Base-by-base conservation (phyloP, 2,888 invertebrate genomes). In the Onthophagus sagittarius region DNA sequence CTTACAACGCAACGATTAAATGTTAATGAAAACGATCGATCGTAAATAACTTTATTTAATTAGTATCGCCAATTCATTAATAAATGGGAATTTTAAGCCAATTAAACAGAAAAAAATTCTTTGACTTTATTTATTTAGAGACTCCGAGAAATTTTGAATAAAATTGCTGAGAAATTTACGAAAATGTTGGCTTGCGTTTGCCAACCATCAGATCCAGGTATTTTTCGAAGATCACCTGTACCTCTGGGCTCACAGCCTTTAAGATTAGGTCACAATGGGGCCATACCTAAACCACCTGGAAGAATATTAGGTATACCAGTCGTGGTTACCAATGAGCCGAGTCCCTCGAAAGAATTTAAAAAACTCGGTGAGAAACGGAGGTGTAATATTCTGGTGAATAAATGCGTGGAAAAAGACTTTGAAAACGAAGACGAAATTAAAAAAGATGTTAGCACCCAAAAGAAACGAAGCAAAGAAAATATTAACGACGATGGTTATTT, bases 131-230 rank as follows among this genome's bases (percentile, higher is more conserved):
- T 53, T 53, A 53, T 53, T 11, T 53, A 53, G 39, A 53, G 6
- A 9, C 5, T 1, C 2, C 39, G 39, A 53, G 7, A 9, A 9
- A 11, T 53, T 9, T 53, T 53, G 39, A 53, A 53, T 67, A 67
- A 67, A 23, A 67, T 67, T 67, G 31, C 67, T 15, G 15, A 23
- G 31, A 64, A 14, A 63, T 15, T 71, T 13, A 32, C n/a, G 7
- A 88, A 86, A 85, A 91, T 91, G 91, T 86, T 91, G 86, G 90
- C 90, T 81, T 91, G 90, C 86, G 90, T 90, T 79, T 91, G 90
- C 84, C 90, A 90, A 83, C 90, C 90, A 76, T 86, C 88, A 78
- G 90, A 90, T 81, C 88, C 89, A 77, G 88, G 81, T 82, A 88
- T 82, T 82, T 88, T 82, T 86, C 87, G 88, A 87, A 88, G 82